Conservation (phyloP, 2,113 vertebrate species). For the Rhinichthys klamathensis region DNA sequence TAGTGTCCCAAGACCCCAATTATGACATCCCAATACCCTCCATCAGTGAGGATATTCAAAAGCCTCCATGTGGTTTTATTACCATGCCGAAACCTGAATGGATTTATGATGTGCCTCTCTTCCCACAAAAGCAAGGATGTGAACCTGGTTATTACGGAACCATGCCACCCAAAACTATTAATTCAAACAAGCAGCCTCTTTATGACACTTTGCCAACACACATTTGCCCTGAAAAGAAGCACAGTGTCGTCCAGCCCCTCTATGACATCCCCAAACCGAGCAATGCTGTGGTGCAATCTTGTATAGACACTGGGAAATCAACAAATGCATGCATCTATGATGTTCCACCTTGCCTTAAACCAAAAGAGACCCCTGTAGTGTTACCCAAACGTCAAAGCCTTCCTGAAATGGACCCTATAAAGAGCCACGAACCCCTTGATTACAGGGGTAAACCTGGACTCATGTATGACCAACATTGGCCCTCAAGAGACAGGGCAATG, state of each 20-base stretch:
- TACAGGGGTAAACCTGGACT: conserved; percentile 67
- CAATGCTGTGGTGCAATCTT: neutral
- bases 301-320: conserved; percentile 44
- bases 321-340: conserved; percentile 57
- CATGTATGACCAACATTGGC: conserved; percentile 70
- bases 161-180: conserved; percentile 52
- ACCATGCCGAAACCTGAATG: conserved; percentile 83
- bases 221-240: conserved; percentile 1
- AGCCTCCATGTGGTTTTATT: conserved; percentile 61
- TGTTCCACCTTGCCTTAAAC: conserved; percentile 60
- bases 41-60: conserved; percentile 53
- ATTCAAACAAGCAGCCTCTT: conserved; percentile 31
- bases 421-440: conserved; percentile 67
- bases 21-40: conserved; percentile 69
- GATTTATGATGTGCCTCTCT: conserved; percentile 84
- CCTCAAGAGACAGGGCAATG: conserved; percentile 55
- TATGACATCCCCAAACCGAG: conserved; percentile 73
- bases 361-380: conserved; percentile 54
- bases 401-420: conserved; percentile 15
- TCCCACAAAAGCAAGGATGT: conserved; percentile 66
- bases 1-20: conserved; percentile 65
- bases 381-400: conserved; percentile 52
- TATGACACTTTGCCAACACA: conserved; percentile 62
- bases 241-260: conserved; percentile 9
- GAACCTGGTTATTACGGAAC: conserved; percentile 43